Evolutionary conservation across 53 echinoderm and acorn worm genomes (phyloP), one percentile per base, ranked within the genome.

Genomic region (Holothuria scabra): DNA sequence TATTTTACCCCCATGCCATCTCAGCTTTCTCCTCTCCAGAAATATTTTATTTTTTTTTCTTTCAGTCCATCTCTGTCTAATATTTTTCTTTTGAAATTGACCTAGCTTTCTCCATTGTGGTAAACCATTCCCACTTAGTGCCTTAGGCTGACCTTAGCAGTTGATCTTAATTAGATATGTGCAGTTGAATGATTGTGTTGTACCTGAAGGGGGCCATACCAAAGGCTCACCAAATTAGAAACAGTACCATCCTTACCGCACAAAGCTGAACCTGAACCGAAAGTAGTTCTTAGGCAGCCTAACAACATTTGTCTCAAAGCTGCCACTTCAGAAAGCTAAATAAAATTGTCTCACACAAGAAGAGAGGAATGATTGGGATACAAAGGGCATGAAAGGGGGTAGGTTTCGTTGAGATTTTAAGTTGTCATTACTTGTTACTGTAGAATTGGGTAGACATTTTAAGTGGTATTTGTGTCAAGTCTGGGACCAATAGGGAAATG

Each of bases 121-220:
- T 72, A 72, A 72, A 44, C 44, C 48, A 72, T 72, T 72, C 72
- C 72, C 25, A 44, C 46, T 72, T 46, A 44, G n/a, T 72, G 72
- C 72, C 72, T 41, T 21, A 72, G 72, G 72, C 46, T 72, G 72
- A 72, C 46, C 72, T 72, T 44, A 72, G 46, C 72, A 72, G 72
- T 72, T 72, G 72, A 72, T 72, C 72, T 72, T 72, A 72, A 72
- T 72, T 72, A 72, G 72, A 72, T 72, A 48, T 72, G 72, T 72
- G 72, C 25, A 72, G 72, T 72, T 72, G 72, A 72, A 49, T 72
- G 72, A 72, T 72, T 72, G 72, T 72, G 26, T 46, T 46, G 72
- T 72, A 72, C 72, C 72, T 72, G 46, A 72, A 72, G 72, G 72
- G 69, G 72, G 72, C 72, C 72, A 72, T 44, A 25, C 44, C 48